Evolutionary conservation across 1,140 invertebrate species (phyloP), one percentile per base, ranked within the genome.

Genomic region (Pseudoatta argentina): DNA sequence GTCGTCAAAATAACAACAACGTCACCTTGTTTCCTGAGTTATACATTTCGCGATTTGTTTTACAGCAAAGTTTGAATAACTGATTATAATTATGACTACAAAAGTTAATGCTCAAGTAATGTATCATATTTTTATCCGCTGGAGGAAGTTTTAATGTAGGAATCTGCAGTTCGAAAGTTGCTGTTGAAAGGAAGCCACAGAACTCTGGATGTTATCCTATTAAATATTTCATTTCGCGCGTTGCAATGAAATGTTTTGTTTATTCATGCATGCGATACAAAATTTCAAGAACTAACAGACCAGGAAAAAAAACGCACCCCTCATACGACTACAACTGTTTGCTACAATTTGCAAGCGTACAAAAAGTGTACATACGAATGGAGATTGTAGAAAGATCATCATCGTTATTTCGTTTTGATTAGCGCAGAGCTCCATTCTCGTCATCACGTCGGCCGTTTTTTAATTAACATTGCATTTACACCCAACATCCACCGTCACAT

Each of bases 321-420:
- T 81, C 79, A 71, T 83, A 83, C 44, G 24, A 71, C 78, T 81
- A 71, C 64, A 30, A 73, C 69, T 83, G 69, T 83, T 75, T 39
- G 79, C 79, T 83, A 83, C 69, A 67, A 63, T 51, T 83, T 83
- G 79, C 79, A 83, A 83, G 79, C 79, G 79, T 83, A 83, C 79
- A 83, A 83, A 82, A 83, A 83, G 79, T 83, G 79, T 83, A 83
- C 79, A 75, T 83, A 83, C 79, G 79, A 83, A 73, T 83, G 69
- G 69, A 83, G 79, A 83, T 83, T 83, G 79, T 83, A 83, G 79
- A 83, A 83, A 83, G 79, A 83, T 83, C 75, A 83, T 83, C 64
- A 57, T 72, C 57, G 39, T 61, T 76, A 55, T 64, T 66, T 64
- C 72, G 30, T 53, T 77, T 87, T 76, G 59, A 79, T 86, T 57